Evolutionary conservation across 2,888 invertebrate genomes (phyloP).

Genomic region (Mythimna albipuncta): DNA sequence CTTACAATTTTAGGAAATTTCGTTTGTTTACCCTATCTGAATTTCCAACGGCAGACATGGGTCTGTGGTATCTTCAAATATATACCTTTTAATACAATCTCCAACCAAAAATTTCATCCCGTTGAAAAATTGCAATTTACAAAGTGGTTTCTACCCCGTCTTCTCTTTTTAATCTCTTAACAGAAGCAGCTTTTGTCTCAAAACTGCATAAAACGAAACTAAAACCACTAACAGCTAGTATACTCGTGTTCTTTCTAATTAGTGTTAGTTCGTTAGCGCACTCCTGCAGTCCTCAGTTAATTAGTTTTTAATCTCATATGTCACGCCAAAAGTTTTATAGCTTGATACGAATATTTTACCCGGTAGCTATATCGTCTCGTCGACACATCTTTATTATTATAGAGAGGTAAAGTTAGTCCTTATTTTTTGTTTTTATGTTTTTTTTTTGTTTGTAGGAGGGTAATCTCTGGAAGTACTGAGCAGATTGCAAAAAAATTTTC

Average conservation of each 20-base stretch:
- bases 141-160: constrained; percentile 2
- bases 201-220: constrained; percentile 4
- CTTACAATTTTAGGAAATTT: no score
- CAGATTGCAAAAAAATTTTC: no score
- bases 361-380: background rate
- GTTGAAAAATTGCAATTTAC: constrained; percentile 24
- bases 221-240: background rate
- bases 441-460: no score
- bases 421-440: no score
- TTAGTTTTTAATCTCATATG: constrained; percentile 30
- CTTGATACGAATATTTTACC: background rate
- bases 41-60: background rate
- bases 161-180: background rate
- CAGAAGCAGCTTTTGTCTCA: background rate
- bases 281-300: constrained; percentile 11
- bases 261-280: constrained; percentile 12
- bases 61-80: background rate
- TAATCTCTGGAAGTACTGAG: no score
- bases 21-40: background rate
- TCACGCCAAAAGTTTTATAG: constrained; percentile 5
- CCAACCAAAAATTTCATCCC: background rate
- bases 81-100: no score
- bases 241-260: constrained; percentile 11
- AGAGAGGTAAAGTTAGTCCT: no score
- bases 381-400: no score